These are phyloP conservation scores for Nesoenas mayeri DNA, from an alignment of 2,113 vertebrate genomes.

Conservation along the genomic window DNA sequence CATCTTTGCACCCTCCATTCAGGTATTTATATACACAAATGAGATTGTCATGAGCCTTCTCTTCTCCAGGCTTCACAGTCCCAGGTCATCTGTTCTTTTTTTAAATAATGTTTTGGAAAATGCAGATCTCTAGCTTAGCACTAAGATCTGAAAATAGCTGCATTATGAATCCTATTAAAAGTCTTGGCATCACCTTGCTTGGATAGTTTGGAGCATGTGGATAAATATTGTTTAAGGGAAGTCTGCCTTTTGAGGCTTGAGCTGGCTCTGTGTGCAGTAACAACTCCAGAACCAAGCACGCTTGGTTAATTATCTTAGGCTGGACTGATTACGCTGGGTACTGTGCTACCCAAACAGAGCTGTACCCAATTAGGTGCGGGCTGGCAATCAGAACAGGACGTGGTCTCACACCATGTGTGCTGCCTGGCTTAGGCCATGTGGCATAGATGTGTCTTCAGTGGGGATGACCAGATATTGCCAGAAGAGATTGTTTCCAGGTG, in stretches of 20 bases:
- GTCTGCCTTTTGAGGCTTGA: background rate
- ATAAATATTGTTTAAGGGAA: background rate
- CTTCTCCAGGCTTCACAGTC: background rate
- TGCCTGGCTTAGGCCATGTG: background rate
- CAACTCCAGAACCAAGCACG: background rate
- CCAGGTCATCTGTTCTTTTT: background rate
- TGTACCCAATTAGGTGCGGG: background rate
- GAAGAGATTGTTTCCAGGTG: background rate
- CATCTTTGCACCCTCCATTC: background rate
- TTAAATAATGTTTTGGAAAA: background rate
- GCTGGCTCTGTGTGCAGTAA: background rate
- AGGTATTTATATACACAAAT: background rate
- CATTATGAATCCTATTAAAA: background rate
- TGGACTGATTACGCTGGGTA: background rate
- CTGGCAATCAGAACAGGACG: background rate
- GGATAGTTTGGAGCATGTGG: background rate
- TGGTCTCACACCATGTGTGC: accelerated
- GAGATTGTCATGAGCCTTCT: background rate
- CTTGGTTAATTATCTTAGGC: background rate
- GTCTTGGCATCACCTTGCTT: background rate
- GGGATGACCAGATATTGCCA: background rate
- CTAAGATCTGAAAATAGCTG: background rate
- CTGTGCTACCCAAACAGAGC: no score
- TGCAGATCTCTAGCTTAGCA: background rate
- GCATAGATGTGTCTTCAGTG: background rate